Base-by-base conservation (phyloP, 2,797 vertebrate genomes). In the Kryptolebias ocellatus region DNA sequence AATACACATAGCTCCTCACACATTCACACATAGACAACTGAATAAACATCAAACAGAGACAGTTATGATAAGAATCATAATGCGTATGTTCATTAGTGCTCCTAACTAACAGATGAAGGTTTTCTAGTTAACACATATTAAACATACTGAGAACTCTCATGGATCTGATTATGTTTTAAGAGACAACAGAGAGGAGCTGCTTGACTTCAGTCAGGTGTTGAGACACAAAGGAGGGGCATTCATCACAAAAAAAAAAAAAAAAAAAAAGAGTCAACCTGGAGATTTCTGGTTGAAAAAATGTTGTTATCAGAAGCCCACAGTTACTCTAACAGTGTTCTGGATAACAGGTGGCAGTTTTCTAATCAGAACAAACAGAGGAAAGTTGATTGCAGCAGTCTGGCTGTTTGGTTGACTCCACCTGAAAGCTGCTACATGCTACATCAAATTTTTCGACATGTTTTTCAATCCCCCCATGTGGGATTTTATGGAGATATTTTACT, bases 261-360 rank as follows among this genome's bases (percentile, higher is more conserved):
- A 82, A 86, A 89, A 86, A 87, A 90, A 78, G 74, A 89, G 76
- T 83, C 69, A 89, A 73, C 70, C 70, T 81, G 84, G 76, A 80
- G 58, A 74, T 58, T 68, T 62, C 72, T 72, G 49, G 46, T 24
- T 42, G 44, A 15, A 2, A 8, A 12, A 16, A 45, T 64, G 63
- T 72, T 53, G 45, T 80, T 67, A 69, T 76, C 72, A 53, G 70
- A 39, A 67, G 64, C 52, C 53, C 66, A 64, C 58, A 69, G 63
- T 65, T 75, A 78, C 74, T 81, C 67, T 87, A 89, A 88, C 75
- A 83, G 78, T 73, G 80, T 72, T 71, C 61, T 56, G 18, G 82
- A 87, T 88, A 90, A 71, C 76, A 86, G 72, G 83, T 90, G 83
- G 46, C 75, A 78, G 84, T 74, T 83, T 87, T 86, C 75, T 78